Evolutionary conservation across 2,797 vertebrate genomes (phyloP).

Genomic region (Hippopotamyrus pictus): DNA sequence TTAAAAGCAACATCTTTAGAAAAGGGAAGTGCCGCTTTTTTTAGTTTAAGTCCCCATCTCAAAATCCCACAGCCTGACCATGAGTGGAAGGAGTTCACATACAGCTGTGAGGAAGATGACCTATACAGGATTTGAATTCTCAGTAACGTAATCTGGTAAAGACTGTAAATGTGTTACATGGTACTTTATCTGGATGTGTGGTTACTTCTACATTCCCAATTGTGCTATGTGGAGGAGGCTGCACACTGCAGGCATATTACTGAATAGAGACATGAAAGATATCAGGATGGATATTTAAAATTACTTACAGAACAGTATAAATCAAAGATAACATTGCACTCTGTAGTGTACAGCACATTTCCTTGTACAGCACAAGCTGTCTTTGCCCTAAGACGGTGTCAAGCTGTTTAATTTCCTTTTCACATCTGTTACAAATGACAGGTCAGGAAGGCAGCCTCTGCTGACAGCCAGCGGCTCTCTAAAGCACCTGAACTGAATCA

Average conservation of each 20-base stretch:
- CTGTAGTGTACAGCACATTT: neutral
- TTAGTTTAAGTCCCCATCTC: neutral
- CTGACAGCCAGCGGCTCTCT: neutral
- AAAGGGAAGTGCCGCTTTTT: neutral
- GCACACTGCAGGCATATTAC: neutral
- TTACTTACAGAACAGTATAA: neutral
- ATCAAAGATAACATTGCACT: neutral
- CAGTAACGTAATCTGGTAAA: neutral
- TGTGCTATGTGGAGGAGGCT: neutral
- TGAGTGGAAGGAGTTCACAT: neutral
- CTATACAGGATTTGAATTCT: neutral
- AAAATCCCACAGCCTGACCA: neutral
- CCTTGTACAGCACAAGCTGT: neutral
- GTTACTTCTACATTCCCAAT: neutral
- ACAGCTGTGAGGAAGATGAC: neutral
- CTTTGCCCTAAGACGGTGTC: neutral
- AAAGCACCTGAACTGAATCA: neutral
- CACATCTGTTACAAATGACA: neutral
- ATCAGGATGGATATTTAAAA: neutral
- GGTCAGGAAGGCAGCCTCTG: neutral
- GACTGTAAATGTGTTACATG: neutral
- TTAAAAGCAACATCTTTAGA: neutral
- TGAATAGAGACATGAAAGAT: neutral
- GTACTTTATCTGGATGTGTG: neutral
- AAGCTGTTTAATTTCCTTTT: constrained; percentile 1